These are phyloP conservation scores for Cheilosia variabilis DNA, from an alignment of 2,888 invertebrate species.

Conservation along the genomic window DNA sequence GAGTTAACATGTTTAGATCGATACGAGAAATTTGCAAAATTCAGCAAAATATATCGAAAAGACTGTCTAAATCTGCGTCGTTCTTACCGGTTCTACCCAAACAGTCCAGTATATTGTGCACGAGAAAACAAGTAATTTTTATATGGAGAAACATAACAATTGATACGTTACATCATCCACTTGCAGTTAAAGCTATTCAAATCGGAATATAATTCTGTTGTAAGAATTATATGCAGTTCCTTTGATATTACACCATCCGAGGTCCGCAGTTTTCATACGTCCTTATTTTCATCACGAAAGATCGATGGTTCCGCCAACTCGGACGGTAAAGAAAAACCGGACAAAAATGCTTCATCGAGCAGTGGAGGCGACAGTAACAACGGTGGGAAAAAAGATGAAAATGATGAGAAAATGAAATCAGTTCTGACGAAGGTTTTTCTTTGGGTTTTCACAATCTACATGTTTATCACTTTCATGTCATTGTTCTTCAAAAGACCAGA, in stretches of 20 bases:
- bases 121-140: slow-evolving; percentile 59
- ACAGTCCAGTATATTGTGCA: slow-evolving; percentile 13
- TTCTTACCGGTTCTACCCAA: slow-evolving; percentile 12
- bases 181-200: slow-evolving; percentile 79
- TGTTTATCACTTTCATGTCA: slow-evolving; percentile 89
- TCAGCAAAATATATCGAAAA: slow-evolving; percentile 39
- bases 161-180: slow-evolving; percentile 59
- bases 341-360: slow-evolving; percentile 22
- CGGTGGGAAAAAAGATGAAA: slow-evolving; percentile 85
- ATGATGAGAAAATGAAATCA: slow-evolving; percentile 89
- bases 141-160: slow-evolving; percentile 18
- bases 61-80: slow-evolving; percentile 42
- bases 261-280: slow-evolving; percentile 78
- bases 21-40: slow-evolving; percentile 37
- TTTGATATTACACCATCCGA: slow-evolving; percentile 78
- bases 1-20: slow-evolving; percentile 49
- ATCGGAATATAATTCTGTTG: slow-evolving; percentile 81
- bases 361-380: slow-evolving; percentile 54
- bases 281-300: slow-evolving; percentile 57
- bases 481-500: slow-evolving; percentile 88
- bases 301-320: slow-evolving; percentile 9
- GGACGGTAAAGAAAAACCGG: not conserved
- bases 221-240: slow-evolving; percentile 80
- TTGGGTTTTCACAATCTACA: slow-evolving; percentile 91
- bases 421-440: slow-evolving; percentile 90